Evolutionary conservation across 2,797 vertebrate species (phyloP).

Genomic region (Salmo trutta): DNA sequence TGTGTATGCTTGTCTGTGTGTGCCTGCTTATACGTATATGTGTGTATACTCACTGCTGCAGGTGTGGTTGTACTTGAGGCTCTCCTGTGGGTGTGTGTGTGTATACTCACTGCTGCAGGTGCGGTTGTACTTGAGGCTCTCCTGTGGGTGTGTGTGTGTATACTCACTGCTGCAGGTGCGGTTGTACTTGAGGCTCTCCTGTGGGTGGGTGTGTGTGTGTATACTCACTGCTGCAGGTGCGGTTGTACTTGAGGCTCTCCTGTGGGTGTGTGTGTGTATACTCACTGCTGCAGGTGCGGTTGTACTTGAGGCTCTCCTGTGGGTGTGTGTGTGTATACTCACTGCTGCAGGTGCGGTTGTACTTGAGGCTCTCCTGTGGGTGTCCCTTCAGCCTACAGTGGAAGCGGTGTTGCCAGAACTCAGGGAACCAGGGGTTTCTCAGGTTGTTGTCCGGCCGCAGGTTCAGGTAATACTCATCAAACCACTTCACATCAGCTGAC

Average conservation of each 20-base stretch:
- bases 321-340: conserved; percentile 77
- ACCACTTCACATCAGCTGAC: conserved; percentile 98
- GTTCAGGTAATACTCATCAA: conserved; percentile 96
- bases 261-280: too few species aligned
- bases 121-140: conserved; percentile 90
- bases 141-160: conserved; percentile 88
- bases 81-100: conserved; percentile 91
- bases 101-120: conserved; percentile 96
- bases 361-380: conserved; percentile 88
- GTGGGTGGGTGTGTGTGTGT: too few species aligned
- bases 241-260: conserved; percentile 91
- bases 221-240: conserved; percentile 95
- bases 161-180: conserved; percentile 95
- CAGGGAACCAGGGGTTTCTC: conserved; percentile 96
- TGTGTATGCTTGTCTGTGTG: neutral
- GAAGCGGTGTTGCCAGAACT: conserved; percentile 99
- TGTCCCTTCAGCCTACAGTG: conserved; percentile 92
- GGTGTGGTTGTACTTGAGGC: conserved; percentile 90
- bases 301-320: conserved; percentile 90
- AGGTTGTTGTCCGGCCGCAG: conserved; percentile 92
- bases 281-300: conserved; percentile 95
- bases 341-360: conserved; percentile 95
- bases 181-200: conserved; percentile 92
- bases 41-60: conserved; percentile 86
- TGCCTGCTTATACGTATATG: neutral